Base-by-base conservation (phyloP, 2,797 vertebrate species). In the Sebastes dallii region DNA sequence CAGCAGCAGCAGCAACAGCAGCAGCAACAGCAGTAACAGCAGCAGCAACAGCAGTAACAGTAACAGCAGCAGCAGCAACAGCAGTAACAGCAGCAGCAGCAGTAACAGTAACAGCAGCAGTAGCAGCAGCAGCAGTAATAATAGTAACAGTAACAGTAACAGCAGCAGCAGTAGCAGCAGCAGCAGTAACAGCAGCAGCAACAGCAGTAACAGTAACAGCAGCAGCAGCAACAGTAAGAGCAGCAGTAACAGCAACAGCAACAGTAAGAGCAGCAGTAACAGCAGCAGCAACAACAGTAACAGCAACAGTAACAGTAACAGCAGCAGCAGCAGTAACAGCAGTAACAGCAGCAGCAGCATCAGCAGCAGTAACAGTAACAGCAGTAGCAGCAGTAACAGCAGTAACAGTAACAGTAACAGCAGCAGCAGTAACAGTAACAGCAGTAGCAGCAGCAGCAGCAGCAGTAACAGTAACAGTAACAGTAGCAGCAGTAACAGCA, bases 341-440 rank as follows among this genome's bases (percentile, higher is more conserved):
- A 30, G 0, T 6, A 32, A 8, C 2, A 32, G 8, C 30, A 32
- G 25, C 3, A 25, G 25, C 24, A 24, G 8, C 0, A 32, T n/a
- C 1, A 32, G 2, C 8, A 32, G 1, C 1, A 32, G 8, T 2
- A 32, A 1, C 30, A 32, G 30, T 2, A 32, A 1, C 30, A 32
- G 7, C 8, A 32, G 8, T 0, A 32, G 3, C 8, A 32, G 2
- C 0, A 30, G 2, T 6, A 30, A 6, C 2, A 32, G 0, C 8
- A 32, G 8, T 1, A 25, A 1, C 25, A 25, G 25, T 3, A 25
- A 3, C 25, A 25, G 25, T 3, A 25, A 3, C 25, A 25, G 25
- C 25, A 25, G 25, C 3, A 25, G 3, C 25, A 25, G 25, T 25
- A 25, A 25, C 30, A 32, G 30, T 1, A 32, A 2, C 7, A 32